A percentile compares a stretch with the other conserved stretches of the same genome.
phyloP scores from a whole-genome alignment of 2,888 invertebrate genomes.

The Sepioteuthis lessoniana region DNA sequence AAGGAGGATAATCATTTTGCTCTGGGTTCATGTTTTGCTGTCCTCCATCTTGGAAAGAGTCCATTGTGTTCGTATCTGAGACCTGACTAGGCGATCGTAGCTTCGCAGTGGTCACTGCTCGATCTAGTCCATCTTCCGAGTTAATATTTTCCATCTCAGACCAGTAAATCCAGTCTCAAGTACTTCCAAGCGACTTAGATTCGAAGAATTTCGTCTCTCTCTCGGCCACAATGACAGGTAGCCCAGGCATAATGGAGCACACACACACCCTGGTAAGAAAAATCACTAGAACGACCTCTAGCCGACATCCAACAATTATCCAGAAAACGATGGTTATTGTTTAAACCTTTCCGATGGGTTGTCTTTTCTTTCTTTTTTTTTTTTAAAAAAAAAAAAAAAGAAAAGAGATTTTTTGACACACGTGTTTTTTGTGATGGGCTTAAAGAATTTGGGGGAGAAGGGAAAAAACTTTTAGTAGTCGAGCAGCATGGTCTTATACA shows the following conservation, averaged over 20 bases:
- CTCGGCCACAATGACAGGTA: slow-evolving; percentile 65
- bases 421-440: slow-evolving; percentile 63
- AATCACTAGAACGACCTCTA: slow-evolving; percentile 53
- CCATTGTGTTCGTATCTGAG: slow-evolving; percentile 70
- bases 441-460: slow-evolving; percentile 65
- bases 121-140: slow-evolving; percentile 55
- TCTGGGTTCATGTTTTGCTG: slow-evolving; percentile 69
- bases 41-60: slow-evolving; percentile 74
- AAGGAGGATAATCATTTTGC: slow-evolving; percentile 63
- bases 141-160: slow-evolving; percentile 61
- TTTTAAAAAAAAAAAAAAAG: not conserved
- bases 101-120: slow-evolving; percentile 62
- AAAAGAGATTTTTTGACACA: slow-evolving; percentile 60
- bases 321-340: slow-evolving; percentile 24
- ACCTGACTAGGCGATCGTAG: slow-evolving; percentile 64
- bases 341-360: slow-evolving; percentile 51
- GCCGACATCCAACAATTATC: slow-evolving; percentile 49
- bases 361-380: slow-evolving; percentile 10
- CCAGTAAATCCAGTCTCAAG: slow-evolving; percentile 58
- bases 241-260: slow-evolving; percentile 63
- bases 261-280: slow-evolving; percentile 60
- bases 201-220: slow-evolving; percentile 58
- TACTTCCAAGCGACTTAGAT: slow-evolving; percentile 55
- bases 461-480: slow-evolving; percentile 62
- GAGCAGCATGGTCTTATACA: slow-evolving; percentile 75